A percentile compares a stretch with the other conserved stretches of the same genome.
Conservation (phyloP, 2,113 vertebrate genomes). For the Anolis carolinensis region DNA sequence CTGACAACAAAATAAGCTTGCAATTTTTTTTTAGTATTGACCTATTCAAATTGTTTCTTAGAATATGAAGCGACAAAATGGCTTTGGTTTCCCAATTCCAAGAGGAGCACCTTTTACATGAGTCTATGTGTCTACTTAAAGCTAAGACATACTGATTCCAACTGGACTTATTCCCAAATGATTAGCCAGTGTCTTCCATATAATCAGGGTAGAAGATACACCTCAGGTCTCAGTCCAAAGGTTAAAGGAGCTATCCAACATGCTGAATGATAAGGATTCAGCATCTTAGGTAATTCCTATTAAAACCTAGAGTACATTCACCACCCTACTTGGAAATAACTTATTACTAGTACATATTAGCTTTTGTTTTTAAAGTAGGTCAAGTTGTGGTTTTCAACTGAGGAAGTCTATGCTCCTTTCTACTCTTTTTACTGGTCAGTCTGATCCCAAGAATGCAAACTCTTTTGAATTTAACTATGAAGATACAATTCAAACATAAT, state of each 20-base stretch:
- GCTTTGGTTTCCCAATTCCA: neutral
- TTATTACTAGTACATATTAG: no score
- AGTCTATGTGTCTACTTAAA: neutral
- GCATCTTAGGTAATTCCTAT: no score
- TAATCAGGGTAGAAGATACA: no score
- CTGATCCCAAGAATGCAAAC: neutral
- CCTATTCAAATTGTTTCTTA: neutral
- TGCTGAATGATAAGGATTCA: no score
- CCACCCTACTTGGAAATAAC: no score
- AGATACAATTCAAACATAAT: no score
- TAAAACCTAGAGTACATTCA: no score
- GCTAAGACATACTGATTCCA: neutral
- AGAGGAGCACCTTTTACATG: neutral
- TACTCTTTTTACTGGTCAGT: no score
- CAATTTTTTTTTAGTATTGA: neutral
- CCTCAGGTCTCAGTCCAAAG: no score
- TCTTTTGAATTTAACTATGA: neutral
- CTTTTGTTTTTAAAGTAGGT: neutral
- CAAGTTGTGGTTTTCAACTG: neutral
- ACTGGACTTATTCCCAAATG: neutral
- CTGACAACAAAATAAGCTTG: conserved; percentile 10
- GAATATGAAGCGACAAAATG: neutral
- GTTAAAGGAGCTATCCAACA: no score
- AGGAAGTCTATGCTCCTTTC: neutral
- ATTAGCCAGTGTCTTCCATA: neutral